Evolutionary conservation across 2,113 vertebrate genomes (phyloP), one percentile per base, ranked within the genome.

Genomic region (Daubentonia madagascariensis): DNA sequence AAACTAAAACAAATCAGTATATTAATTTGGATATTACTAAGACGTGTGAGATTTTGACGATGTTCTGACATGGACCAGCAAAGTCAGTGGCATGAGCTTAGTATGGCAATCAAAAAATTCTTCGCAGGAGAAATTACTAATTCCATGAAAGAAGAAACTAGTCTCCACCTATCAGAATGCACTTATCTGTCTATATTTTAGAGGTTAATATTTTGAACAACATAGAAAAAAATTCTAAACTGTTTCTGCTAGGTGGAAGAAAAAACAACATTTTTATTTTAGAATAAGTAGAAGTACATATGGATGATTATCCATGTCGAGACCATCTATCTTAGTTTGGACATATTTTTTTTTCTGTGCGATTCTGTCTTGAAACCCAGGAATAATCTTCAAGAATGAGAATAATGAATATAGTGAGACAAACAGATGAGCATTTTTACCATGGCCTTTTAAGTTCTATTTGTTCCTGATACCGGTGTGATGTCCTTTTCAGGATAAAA

Each of bases 391-490:
- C 81, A 80, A 96, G 85, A 68, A 79, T 10, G 22, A 73, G 25
- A 92, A 48, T 5, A 32, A 85, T 87, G 63, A 92, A 78, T 30
- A 63, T 28, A 30, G 22, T 97, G 94, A 98, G 84, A 95, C 0
- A 6, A 63, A 73, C 8, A 96, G 85, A 85, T 98, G 86, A 97
- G 12, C 13, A 85, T 40, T 89, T 54, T 57, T 88, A 45, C 83
- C 95, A 70, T 5, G 40, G 40, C 72, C 50, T 97, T 95, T 94
- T 28, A 93, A 97, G 72, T 40, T 68, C 57, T 96, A 0, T 75
- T 98, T 98, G 93, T 17, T 83, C 32, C 86, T 80, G 67, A 63
- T 95, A 40, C 16, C 86, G 50, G 20, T 85, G n/a, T 88, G 43
- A 90, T 65, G 7, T n/a, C 85, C 68, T 85, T 65, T 81, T 80